A percentile compares a stretch with the other conserved stretches of the same genome.
phyloP scores from a whole-genome alignment of 1,140 invertebrate species.

The Danaus melanippus region DNA sequence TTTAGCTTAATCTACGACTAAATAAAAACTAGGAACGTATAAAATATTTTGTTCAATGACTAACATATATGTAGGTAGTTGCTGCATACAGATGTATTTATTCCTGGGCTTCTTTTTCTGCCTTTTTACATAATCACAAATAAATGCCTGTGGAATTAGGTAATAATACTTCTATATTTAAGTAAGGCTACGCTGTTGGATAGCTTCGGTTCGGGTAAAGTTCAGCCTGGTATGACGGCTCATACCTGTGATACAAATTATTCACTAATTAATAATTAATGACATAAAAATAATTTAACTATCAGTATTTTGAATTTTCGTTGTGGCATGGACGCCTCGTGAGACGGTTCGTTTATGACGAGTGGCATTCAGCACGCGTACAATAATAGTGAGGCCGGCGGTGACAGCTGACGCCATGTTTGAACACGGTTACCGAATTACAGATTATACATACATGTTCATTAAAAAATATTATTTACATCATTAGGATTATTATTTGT shows the following conservation, averaged over 20 bases:
- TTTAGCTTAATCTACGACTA: too few species aligned
- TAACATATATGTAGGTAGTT: slow-evolving; percentile 24
- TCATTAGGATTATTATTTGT: too few species aligned
- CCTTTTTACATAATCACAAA: slow-evolving; percentile 7
- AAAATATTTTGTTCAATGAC: slow-evolving; percentile 18
- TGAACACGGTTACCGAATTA: neutral
- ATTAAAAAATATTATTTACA: neutral
- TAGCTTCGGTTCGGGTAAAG: slow-evolving; percentile 22
- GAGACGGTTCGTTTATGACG: slow-evolving; percentile 1
- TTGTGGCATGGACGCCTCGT: slow-evolving; percentile 12
- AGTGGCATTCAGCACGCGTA: slow-evolving; percentile 14
- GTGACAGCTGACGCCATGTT: slow-evolving; percentile 5
- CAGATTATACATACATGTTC: neutral
- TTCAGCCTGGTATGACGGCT: slow-evolving; percentile 27
- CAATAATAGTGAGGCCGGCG: slow-evolving; percentile 9
- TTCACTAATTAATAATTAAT: slow-evolving; percentile 19
- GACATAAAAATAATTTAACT: slow-evolving; percentile 15
- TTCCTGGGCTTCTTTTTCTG: slow-evolving; percentile 13
- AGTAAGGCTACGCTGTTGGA: slow-evolving; percentile 21
- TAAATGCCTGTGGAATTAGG: slow-evolving; percentile 20
- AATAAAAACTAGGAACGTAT: too few species aligned
- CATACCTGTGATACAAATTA: slow-evolving; percentile 30
- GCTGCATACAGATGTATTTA: slow-evolving; percentile 16
- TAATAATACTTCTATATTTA: slow-evolving; percentile 15
- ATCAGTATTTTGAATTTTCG: slow-evolving; percentile 23